phyloP scores from a whole-genome alignment of 2,113 vertebrate species.

The Camelus dromedarius region DNA sequence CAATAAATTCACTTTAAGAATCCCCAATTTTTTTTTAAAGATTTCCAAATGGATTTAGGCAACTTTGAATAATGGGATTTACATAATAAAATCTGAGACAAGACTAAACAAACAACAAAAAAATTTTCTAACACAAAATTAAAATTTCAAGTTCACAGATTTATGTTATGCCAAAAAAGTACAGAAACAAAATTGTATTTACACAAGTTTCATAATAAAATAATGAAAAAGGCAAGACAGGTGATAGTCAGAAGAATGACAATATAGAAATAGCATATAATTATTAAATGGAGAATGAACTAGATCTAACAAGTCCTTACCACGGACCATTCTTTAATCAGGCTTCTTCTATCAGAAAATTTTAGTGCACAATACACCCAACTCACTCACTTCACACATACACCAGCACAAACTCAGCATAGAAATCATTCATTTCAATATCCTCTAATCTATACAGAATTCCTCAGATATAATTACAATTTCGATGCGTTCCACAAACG shows the following conservation, averaged over 20 bases:
- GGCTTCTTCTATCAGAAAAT: conserved; percentile 92
- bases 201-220: conserved; percentile 97
- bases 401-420: conserved; percentile 89
- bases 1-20: conserved; percentile 99
- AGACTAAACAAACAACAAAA: conserved; percentile 93
- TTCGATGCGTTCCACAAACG: conserved; percentile 84
- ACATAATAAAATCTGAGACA: conserved; percentile 99
- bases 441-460: conserved; percentile 93
- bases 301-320: conserved; percentile 95
- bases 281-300: conserved; percentile 93
- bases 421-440: conserved; percentile 88
- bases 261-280: conserved; percentile 92
- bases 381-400: conserved; percentile 96
- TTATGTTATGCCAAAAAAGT: conserved; percentile 93
- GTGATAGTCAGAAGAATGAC: conserved; percentile 89
- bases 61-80: conserved; percentile 99
- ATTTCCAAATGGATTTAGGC: conserved; percentile 99
- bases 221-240: conserved; percentile 90
- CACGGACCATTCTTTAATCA: conserved; percentile 89
- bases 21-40: conserved; percentile 99
- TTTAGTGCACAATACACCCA: conserved; percentile 92
- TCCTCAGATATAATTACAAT: conserved; percentile 87
- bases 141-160: conserved; percentile 98
- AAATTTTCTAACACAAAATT: conserved; percentile 95
- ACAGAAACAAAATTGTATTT: conserved; percentile 95